phyloP scores from a whole-genome alignment of 2,113 vertebrate species.

The Aptenodytes patagonicus region DNA sequence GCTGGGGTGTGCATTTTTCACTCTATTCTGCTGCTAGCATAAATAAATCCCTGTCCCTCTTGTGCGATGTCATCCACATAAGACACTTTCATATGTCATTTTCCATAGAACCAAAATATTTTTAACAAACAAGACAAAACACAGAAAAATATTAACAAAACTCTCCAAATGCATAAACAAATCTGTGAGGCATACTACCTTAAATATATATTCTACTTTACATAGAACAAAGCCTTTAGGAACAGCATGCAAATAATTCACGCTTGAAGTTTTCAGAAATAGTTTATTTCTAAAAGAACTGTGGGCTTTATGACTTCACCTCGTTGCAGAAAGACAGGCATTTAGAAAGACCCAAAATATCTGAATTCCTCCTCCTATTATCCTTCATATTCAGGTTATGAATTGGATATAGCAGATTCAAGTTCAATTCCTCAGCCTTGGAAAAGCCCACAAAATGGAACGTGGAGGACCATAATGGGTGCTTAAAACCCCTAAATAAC shows the following conservation, averaged over 20 bases:
- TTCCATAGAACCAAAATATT: neutral
- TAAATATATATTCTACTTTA: neutral
- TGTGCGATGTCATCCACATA: neutral
- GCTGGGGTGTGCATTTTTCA: neutral
- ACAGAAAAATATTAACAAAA: neutral
- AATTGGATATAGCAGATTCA: neutral
- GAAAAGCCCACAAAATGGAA: neutral
- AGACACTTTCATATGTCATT: neutral
- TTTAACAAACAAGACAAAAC: neutral
- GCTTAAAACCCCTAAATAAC: neutral
- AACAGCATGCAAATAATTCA: neutral
- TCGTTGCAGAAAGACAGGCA: neutral
- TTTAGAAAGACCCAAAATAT: neutral
- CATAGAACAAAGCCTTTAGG: neutral
- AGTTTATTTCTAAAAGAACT: neutral
- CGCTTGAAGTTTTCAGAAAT: neutral
- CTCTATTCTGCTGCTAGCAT: neutral
- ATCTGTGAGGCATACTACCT: neutral
- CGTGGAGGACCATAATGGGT: accelerated
- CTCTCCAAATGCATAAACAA: neutral
- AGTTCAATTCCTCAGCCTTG: neutral
- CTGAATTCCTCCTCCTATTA: neutral
- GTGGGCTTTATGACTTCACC: neutral
- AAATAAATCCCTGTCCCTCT: neutral
- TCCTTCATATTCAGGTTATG: neutral